Evolutionary conservation across 1,140 invertebrate genomes (phyloP), one percentile per base, ranked within the genome.

Genomic region (Uloborus diversus): DNA sequence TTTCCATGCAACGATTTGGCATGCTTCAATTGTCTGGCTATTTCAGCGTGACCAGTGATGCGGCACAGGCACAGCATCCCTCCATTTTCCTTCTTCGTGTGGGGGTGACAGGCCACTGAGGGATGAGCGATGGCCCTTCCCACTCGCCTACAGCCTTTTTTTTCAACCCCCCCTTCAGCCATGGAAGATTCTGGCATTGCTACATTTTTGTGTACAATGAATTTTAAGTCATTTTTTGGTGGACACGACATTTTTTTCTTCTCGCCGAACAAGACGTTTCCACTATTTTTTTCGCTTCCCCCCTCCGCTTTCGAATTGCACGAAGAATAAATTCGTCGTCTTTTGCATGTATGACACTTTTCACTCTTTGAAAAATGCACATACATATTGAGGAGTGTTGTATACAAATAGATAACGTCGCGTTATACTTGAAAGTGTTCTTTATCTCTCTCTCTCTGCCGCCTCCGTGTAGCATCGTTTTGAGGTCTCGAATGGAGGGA

Each of bases 341-440:
- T 69, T 79, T 79, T 79, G 76, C 76, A 79, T 79, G 76, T 37
- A 42, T 79, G 76, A 79, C 76, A 79, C 64, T 79, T 78, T 78
- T 59, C 51, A 61, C 35, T 78, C n/a, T 78, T 65, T 69, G 76
- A 79, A 79, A 79, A 79, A 79, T 79, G 64, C 65, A 68, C 76
- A 79, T 68, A 79, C 76, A 79, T 68, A 79, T 69, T 69, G 76
- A 79, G 76, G 61, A 65, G 62, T 78, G 76, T 69, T 79, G 57
- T 69, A 49, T 69, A 68, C 64, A 79, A 79, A 79, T 68, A 79
- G 76, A 79, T 69, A 79, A 79, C 64, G 76, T 59, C 53, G 30
- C 42, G 42, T 69, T 68, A 69, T 68, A 59, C 37, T 79, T 25
- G 65, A 61, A 65, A 61, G 65, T 59, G 65, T 33, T 69, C 64